Evolutionary conservation across 2,888 invertebrate genomes (phyloP).

Genomic region (Agrotis segetum): DNA sequence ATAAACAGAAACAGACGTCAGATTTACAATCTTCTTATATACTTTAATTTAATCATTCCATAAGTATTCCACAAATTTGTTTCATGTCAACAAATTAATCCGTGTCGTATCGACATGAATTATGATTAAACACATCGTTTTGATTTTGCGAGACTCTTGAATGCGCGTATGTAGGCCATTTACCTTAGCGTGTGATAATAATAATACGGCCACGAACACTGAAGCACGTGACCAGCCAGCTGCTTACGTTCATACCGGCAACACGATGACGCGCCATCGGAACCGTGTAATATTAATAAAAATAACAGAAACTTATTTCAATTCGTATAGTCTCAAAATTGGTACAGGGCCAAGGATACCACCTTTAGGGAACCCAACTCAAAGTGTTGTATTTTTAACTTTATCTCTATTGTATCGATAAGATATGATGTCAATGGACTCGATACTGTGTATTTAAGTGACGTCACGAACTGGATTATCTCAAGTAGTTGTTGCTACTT

Average conservation of each 20-base stretch:
- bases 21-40: neutral
- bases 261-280: conserved; percentile 56
- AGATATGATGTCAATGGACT: conserved; percentile 40
- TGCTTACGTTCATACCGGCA: conserved; percentile 54
- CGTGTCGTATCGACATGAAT: conserved; percentile 29
- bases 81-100: conserved; percentile 38
- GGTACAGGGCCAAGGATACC: conserved; percentile 39
- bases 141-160: conserved; percentile 40
- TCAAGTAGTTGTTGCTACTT: conserved; percentile 37
- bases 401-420: conserved; percentile 31
- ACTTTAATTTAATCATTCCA: conserved; percentile 1
- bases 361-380: conserved; percentile 42
- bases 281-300: conserved; percentile 49
- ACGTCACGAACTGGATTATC: conserved; percentile 46
- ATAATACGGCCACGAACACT: conserved; percentile 53
- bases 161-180: conserved; percentile 61
- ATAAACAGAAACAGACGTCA: conserved; percentile 17
- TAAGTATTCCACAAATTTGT: conserved; percentile 25
- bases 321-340: conserved; percentile 15
- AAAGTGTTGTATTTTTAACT: conserved; percentile 18
- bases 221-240: conserved; percentile 62
- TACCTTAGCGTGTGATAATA: conserved; percentile 65
- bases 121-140: conserved; percentile 23
- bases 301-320: conserved; percentile 38
- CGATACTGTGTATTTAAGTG: conserved; percentile 17